phyloP scores from a whole-genome alignment of 1,140 invertebrate species.

The Anastrepha obliqua region DNA sequence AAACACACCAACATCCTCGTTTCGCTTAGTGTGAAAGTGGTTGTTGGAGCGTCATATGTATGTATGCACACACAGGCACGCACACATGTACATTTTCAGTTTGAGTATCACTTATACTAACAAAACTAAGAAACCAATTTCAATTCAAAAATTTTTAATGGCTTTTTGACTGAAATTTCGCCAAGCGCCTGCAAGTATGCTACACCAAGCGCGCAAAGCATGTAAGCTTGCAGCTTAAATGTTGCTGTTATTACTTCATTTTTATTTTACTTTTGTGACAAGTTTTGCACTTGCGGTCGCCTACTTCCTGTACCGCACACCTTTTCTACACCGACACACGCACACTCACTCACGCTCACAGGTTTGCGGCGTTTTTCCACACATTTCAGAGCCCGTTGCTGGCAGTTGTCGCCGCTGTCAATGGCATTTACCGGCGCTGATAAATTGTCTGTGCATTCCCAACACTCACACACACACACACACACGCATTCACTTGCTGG shows the following conservation, averaged over 20 bases:
- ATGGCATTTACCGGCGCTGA: conserved; percentile 50
- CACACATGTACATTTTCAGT: background rate
- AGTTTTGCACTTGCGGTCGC: conserved; percentile 29
- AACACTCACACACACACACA: background rate
- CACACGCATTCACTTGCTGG: background rate
- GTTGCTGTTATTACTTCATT: background rate
- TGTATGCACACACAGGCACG: background rate
- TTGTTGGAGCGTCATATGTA: background rate
- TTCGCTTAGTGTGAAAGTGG: background rate
- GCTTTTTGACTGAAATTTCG: conserved; percentile 29
- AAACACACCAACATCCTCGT: no score
- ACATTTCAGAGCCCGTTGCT: conserved; percentile 50
- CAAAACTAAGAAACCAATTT: conserved; percentile 30
- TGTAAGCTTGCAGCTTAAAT: conserved; percentile 17
- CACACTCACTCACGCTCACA: background rate
- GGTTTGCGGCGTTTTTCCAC: background rate
- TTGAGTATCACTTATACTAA: conserved; percentile 12
- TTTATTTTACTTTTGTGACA: background rate
- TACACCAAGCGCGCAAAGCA: background rate
- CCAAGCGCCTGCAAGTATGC: conserved; percentile 38
- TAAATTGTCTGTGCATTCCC: conserved; percentile 45
- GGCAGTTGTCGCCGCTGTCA: conserved; percentile 48
- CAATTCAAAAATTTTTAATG: conserved; percentile 50
- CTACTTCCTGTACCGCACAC: conserved; percentile 16
- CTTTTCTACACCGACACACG: conserved; percentile 17